A percentile compares a stretch with the other conserved stretches of the same genome.
Conservation (phyloP, 2,113 vertebrate species). For the Engystomops pustulosus region DNA sequence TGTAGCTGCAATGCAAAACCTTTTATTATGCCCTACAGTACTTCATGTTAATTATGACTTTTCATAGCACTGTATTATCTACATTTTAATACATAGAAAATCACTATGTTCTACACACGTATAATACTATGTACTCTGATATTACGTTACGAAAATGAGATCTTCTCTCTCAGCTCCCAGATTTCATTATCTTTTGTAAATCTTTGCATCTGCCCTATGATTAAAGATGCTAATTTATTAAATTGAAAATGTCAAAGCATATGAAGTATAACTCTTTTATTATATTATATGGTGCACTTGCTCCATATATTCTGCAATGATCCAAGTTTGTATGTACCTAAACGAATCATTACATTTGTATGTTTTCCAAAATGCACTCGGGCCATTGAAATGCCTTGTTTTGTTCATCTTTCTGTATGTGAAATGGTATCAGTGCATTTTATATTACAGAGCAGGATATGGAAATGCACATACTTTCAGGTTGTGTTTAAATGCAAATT, state of each 20-base stretch:
- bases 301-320: slow-evolving; percentile 28
- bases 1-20: too few species aligned
- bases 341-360: slow-evolving; percentile 35
- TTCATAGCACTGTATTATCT: too few species aligned
- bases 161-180: background rate
- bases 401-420: slow-evolving; percentile 7
- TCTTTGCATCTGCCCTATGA: background rate
- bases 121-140: background rate
- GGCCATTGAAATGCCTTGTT: slow-evolving; percentile 47
- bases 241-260: slow-evolving; percentile 25
- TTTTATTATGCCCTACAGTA: too few species aligned
- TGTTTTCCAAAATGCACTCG: slow-evolving; percentile 20
- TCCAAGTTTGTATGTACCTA: background rate
- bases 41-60: too few species aligned
- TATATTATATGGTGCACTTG: slow-evolving; percentile 6
- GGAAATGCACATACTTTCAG: slow-evolving; percentile 2
- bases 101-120: background rate
- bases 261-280: slow-evolving; percentile 1
- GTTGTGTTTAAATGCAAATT: slow-evolving; percentile 35
- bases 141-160: background rate
- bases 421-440: slow-evolving; percentile 37
- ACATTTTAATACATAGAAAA: too few species aligned
- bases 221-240: slow-evolving; percentile 26
- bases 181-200: slow-evolving; percentile 28
- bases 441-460: background rate